Base-by-base conservation (phyloP, 2,797 vertebrate genomes). In the Triplophysa bombifrons region DNA sequence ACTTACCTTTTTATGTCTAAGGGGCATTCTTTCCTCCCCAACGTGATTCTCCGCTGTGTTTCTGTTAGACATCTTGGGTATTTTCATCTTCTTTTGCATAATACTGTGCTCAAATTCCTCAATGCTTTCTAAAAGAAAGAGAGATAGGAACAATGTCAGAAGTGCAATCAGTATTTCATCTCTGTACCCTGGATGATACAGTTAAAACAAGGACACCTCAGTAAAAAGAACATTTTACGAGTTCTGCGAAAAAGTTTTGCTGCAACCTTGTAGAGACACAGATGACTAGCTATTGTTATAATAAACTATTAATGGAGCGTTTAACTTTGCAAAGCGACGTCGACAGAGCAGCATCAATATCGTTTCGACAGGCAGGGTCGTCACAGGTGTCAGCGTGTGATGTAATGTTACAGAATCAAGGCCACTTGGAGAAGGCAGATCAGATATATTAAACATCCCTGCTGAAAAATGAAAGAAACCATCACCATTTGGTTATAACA, bases 11-110 rank as follows among this genome's bases (percentile, higher is more conserved):
- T 96, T 96, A 94, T 98, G 98, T 90, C 96, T 96, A 90, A 98
- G 96, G 84, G 97, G 95, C 92, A 95, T 91, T 91, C 95, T 94
- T 89, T 98, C 97, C 87, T 98, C 95, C 90, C 95, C 96, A 90
- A 96, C 96, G 93, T 94, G 95, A 93, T 96, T 95, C 88, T 98
- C 96, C 90, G 95, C 93, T 86, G 95, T 80, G 87, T 96, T 96
- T 92, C 93, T 95, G 92, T 95, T 93, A 87, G 96, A 96, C 91
- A 98, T 96, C 93, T 98, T 99, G 94, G 97, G 97, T 93, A 99
- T 98, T 97, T 99, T 99, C 94, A 99, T 99, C 96, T 98, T 99
- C 95, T 98, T 99, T 95, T 98, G 96, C 94, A 97, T 97, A 95
- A 99, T 96, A 94, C 95, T 96, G 89, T 96, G 95, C 94, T 98